Base-by-base conservation (phyloP, 2,888 invertebrate species). In the Zeuzera pyrina region DNA sequence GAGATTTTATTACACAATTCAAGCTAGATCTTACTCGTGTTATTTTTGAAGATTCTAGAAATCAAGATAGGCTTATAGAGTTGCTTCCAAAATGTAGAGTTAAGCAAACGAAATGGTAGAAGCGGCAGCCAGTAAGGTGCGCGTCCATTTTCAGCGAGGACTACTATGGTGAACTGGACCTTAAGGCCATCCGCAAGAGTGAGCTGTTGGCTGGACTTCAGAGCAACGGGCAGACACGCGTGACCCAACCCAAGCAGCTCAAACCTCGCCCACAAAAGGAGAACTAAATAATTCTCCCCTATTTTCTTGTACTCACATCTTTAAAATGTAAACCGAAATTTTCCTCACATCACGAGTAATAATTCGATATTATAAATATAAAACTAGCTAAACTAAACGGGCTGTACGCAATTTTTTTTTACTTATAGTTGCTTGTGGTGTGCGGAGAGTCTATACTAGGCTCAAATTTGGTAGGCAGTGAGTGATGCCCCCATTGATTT, bases 121-220 rank as follows among this genome's bases (percentile, higher is more conserved):
- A 55, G 62, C 57, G 66, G 67, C 64, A 66, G 71, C 73, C 64
- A 69, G 77, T 79, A 79, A 79, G 78, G 69, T 73, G 49, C 64
- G 68, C 74, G 66, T 79, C 65, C 72, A 67, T 77, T 79, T 89
- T 87, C 92, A 95, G 95, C 88, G 95, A 95, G 89, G 95, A 95
- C 90, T 95, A 95, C 89, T 95, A 95, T 70, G 95, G 95, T 53
- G 95, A 95, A 83, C 85, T 95, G 90, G 95, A 95, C 85, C 87
- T 95, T 87, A 95, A 95, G 91, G 89, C 91, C 85, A 93, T 95
- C 89, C 91, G 94, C 85, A 95, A 95, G 89, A 93, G 93, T 84
- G 95, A 95, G 84, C 89, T 94, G 57, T 88, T 93, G 68, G 88
- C 93, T 59, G 94, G 94, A 57, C 86, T 92, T 59, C 87, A 88